Conservation (phyloP, 1,140 invertebrate species). For the Tigriopus japonicus region DNA sequence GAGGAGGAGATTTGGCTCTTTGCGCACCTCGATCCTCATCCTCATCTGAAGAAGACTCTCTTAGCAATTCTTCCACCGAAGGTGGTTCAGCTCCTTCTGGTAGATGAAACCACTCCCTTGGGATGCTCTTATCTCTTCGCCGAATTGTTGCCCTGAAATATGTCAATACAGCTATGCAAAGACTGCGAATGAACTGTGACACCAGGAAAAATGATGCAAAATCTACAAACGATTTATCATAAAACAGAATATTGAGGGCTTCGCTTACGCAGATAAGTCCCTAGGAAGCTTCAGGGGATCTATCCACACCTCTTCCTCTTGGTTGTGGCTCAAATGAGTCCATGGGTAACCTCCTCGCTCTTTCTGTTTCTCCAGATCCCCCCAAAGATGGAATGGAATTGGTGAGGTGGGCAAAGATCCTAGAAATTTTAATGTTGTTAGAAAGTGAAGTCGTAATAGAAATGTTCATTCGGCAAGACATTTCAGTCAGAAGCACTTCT, state of each 20-base stretch:
- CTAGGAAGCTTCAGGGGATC: not conserved
- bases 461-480: too few relatives aligned
- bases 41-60: not conserved
- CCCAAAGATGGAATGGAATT: not conserved
- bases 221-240: too few relatives aligned
- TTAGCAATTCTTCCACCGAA: not conserved
- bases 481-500: too few relatives aligned
- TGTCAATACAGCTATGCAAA: too few relatives aligned
- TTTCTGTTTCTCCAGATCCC: conserved; percentile 5
- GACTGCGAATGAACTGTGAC: too few relatives aligned
- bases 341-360: not conserved
- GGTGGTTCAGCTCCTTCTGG: conserved; percentile 2
- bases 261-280: conserved; percentile 3
- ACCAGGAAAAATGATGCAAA: too few relatives aligned
- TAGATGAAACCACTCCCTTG: conserved; percentile 9
- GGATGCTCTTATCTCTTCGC: conserved; percentile 1
- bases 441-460: too few relatives aligned
- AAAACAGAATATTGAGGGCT: too few relatives aligned
- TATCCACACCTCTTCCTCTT: conserved; percentile 10
- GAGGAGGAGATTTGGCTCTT: not conserved
- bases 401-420: too few relatives aligned
- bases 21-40: not conserved
- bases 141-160: not conserved
- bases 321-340: conserved; percentile 4
- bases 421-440: too few relatives aligned